Evolutionary conservation across 2,888 invertebrate genomes (phyloP).

Genomic region (Deilephila porcellus): DNA sequence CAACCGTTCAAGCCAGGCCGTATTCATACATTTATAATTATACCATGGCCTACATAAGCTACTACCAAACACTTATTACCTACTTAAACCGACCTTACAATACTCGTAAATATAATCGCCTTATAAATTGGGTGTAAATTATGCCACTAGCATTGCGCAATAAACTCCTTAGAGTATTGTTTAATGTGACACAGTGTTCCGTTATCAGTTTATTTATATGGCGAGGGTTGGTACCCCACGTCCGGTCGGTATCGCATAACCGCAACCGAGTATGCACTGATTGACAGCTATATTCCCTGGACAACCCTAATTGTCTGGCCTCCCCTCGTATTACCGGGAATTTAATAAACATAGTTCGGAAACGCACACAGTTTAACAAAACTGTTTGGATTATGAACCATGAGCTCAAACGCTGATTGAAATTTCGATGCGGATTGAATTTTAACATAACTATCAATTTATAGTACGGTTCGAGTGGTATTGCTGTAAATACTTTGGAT

Average conservation of each 20-base stretch:
- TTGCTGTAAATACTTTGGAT: neutral
- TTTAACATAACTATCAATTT: constrained; percentile 33
- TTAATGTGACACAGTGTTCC: neutral
- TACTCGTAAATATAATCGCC: too few relatives aligned
- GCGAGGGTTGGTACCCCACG: constrained; percentile 45
- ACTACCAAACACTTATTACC: too few relatives aligned
- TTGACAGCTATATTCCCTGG: constrained; percentile 73
- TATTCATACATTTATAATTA: too few relatives aligned
- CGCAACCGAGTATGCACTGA: constrained; percentile 60
- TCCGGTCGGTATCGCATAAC: constrained; percentile 64
- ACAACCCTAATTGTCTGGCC: constrained; percentile 70
- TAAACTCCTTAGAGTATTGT: constrained; percentile 15
- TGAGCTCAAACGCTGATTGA: constrained; percentile 59
- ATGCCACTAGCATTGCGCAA: constrained; percentile 11
- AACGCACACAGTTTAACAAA: constrained; percentile 58
- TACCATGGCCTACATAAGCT: too few relatives aligned
- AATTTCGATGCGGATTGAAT: constrained; percentile 57
- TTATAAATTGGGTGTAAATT: constrained; percentile 6
- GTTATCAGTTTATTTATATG: constrained; percentile 27
- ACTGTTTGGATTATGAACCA: constrained; percentile 62
- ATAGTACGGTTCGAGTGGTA: constrained; percentile 21
- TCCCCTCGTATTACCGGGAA: constrained; percentile 68
- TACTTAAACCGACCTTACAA: too few relatives aligned
- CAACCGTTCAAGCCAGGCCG: too few relatives aligned
- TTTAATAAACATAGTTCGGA: constrained; percentile 72